Percentiles rank a stretch among this genome's conserved stretches.
These are phyloP conservation scores for Thamnophis elegans DNA, from an alignment of 2,797 vertebrate species.

Conservation along the genomic window DNA sequence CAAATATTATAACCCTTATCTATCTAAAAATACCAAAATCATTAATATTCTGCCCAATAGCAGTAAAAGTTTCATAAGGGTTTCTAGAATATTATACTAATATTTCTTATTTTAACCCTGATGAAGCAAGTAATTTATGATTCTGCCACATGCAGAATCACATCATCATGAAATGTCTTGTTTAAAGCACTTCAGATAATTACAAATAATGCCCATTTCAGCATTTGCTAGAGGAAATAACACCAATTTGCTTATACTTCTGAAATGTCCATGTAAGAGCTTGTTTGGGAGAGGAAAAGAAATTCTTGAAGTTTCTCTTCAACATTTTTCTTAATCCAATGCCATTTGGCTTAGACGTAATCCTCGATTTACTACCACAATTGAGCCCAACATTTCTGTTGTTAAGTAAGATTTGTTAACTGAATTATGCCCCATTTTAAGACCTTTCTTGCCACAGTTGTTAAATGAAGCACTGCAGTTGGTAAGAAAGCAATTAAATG, in stretches of 20 bases:
- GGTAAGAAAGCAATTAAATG: too few species aligned
- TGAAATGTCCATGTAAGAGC: not conserved
- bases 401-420: not conserved
- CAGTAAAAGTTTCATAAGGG: not conserved
- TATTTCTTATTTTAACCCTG: not conserved
- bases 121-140: not conserved
- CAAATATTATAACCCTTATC: not conserved
- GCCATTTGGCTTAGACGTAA: not conserved
- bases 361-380: not conserved
- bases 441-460: not conserved
- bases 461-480: not conserved
- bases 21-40: not conserved
- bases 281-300: not conserved
- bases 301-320: not conserved
- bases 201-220: not conserved
- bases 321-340: not conserved
- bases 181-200: not conserved
- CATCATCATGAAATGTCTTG: not conserved
- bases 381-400: not conserved
- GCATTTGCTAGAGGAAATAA: slow-evolving; percentile 19
- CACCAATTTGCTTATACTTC: not conserved
- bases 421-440: not conserved
- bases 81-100: not conserved
- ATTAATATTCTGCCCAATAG: not conserved
- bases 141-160: not conserved